Evolutionary conservation across 2,888 invertebrate species (phyloP).

Genomic region (Lycophotia porphyrea): DNA sequence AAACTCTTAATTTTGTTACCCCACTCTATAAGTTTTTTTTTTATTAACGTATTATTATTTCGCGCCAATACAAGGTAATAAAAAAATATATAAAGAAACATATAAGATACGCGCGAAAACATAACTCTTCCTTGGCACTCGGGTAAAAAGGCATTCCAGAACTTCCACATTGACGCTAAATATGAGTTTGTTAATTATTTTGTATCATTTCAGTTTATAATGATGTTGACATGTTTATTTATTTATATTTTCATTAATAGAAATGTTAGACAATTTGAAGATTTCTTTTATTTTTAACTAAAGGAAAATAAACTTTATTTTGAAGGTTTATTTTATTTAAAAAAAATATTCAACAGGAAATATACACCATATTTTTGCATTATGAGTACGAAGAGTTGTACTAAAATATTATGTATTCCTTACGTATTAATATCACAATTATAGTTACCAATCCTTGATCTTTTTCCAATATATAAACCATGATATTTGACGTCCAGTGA

Average conservation of each 20-base stretch:
- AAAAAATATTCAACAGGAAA: slow-evolving; percentile 15
- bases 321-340: no score
- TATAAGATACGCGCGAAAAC: no score
- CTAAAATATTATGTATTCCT: not conserved
- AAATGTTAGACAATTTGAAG: slow-evolving; percentile 68
- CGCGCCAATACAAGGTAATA: no score
- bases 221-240: slow-evolving; percentile 76
- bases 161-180: slow-evolving; percentile 61
- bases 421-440: slow-evolving; percentile 48
- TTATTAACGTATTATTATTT: no score
- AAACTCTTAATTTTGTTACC: no score
- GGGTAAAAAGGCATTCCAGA: slow-evolving; percentile 72
- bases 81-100: no score
- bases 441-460: slow-evolving; percentile 6
- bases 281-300: slow-evolving; percentile 30
- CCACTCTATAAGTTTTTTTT: no score
- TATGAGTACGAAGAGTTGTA: not conserved
- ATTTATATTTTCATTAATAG: slow-evolving; percentile 75
- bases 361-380: slow-evolving; percentile 9
- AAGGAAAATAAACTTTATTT: not conserved
- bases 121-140: no score
- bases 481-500: not conserved
- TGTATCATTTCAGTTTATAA: slow-evolving; percentile 58
- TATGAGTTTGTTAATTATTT: slow-evolving; percentile 63
- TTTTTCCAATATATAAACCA: not conserved